A percentile compares a stretch with the other conserved stretches of the same genome.
Conservation (phyloP, 2,113 vertebrate genomes). For the Ciconia stormi region DNA sequence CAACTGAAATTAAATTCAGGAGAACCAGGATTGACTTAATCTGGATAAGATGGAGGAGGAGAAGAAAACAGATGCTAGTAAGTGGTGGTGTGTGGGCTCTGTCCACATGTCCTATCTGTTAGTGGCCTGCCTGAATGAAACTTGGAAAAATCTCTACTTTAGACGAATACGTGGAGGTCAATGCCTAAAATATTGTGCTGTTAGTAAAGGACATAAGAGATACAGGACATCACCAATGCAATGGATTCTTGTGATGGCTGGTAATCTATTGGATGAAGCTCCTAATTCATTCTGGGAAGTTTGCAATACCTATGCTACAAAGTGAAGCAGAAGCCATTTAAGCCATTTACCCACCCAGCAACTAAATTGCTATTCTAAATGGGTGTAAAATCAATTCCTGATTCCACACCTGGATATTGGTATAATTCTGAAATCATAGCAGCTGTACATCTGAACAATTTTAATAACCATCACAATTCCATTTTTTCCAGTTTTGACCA, state of each 20-base stretch:
- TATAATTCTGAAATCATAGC: background rate
- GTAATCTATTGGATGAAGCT: background rate
- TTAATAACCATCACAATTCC: background rate
- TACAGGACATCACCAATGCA: background rate
- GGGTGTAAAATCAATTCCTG: background rate
- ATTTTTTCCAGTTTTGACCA: background rate
- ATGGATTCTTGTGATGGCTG: background rate
- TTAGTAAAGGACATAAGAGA: background rate
- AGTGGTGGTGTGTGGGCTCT: background rate
- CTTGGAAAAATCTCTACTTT: background rate
- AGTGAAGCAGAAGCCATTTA: background rate
- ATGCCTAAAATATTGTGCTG: background rate
- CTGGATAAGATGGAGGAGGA: background rate
- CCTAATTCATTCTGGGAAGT: background rate
- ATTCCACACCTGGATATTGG: background rate
- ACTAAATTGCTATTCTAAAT: background rate
- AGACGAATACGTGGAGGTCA: background rate
- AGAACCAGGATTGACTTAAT: background rate
- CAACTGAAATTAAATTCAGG: background rate
- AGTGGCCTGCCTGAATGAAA: background rate
- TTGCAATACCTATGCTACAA: background rate
- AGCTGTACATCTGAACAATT: background rate
- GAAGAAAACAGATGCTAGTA: background rate
- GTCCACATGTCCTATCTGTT: background rate
- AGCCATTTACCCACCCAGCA: background rate